Evolutionary conservation across 2,888 invertebrate species (phyloP).

Genomic region (Eupelmus urozonus): DNA sequence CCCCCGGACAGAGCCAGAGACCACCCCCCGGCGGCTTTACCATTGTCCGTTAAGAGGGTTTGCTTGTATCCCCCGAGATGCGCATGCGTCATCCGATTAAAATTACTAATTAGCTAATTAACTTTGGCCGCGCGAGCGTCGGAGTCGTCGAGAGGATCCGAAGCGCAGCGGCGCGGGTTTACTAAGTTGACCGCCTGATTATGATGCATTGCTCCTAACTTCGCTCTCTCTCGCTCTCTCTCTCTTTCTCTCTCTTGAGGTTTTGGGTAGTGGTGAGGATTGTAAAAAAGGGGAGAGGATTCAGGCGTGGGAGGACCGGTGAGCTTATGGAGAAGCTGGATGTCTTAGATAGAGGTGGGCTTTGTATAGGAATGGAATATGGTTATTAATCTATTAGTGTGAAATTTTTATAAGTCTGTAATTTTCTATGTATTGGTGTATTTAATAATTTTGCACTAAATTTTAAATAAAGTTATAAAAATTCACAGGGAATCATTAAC

Average conservation of each 20-base stretch:
- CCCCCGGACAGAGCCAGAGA: neutral
- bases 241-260: too few species aligned
- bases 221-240: slow-evolving; percentile 19
- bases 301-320: too few species aligned
- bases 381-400: too few species aligned
- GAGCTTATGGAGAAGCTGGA: too few species aligned
- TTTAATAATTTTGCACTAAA: too few species aligned
- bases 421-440: too few species aligned
- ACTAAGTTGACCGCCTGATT: slow-evolving; percentile 77
- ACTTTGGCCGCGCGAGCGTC: slow-evolving; percentile 69
- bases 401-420: too few species aligned
- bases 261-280: neutral
- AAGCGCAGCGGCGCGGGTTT: slow-evolving; percentile 59
- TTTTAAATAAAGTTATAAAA: too few species aligned
- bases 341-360: too few species aligned
- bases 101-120: slow-evolving; percentile 78
- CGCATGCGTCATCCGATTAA: slow-evolving; percentile 78
- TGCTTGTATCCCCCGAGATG: slow-evolving; percentile 77
- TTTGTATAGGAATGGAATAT: too few species aligned
- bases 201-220: slow-evolving; percentile 72
- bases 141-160: neutral
- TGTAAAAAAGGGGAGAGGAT: neutral
- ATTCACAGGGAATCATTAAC: too few species aligned
- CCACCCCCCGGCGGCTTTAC: slow-evolving; percentile 63
- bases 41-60: slow-evolving; percentile 76